phyloP scores from a whole-genome alignment of 2,113 vertebrate genomes.

The Ciconia maguari region DNA sequence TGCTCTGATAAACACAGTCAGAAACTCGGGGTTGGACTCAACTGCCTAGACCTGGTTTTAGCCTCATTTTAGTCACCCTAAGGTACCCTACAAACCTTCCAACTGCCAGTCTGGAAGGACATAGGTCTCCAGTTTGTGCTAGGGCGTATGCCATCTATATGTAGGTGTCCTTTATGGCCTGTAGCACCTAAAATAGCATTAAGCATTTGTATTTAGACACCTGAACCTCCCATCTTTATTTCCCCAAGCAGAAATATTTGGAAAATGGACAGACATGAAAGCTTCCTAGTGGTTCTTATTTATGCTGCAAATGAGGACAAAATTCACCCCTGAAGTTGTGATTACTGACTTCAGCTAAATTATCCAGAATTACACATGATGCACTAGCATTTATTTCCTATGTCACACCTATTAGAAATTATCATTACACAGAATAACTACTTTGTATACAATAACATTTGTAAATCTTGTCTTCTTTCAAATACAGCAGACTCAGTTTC shows the following conservation, averaged over 20 bases:
- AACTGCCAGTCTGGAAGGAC: not conserved
- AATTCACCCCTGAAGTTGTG: not conserved
- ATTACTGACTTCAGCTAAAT: not conserved
- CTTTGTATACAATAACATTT: not conserved
- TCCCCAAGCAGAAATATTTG: not conserved
- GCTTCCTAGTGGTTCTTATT: not conserved
- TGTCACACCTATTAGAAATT: not conserved
- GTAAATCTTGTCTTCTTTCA: not conserved
- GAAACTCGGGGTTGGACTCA: not conserved
- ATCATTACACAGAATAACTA: not conserved
- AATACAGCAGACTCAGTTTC: not conserved
- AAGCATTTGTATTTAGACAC: not conserved
- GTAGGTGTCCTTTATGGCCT: not conserved
- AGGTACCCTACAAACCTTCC: not conserved
- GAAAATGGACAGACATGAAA: not conserved
- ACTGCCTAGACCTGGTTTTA: not conserved
- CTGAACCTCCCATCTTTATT: not conserved
- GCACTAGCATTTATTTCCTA: not conserved
- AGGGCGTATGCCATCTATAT: accelerated
- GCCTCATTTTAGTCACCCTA: not conserved
- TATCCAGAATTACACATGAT: not conserved
- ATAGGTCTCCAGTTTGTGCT: not conserved
- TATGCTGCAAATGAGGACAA: not conserved
- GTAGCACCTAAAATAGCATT: not conserved
- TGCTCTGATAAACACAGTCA: not conserved